Percentiles rank a stretch among this genome's conserved stretches.
Conservation (phyloP, 2,888 invertebrate genomes). For the Thera britannica region DNA sequence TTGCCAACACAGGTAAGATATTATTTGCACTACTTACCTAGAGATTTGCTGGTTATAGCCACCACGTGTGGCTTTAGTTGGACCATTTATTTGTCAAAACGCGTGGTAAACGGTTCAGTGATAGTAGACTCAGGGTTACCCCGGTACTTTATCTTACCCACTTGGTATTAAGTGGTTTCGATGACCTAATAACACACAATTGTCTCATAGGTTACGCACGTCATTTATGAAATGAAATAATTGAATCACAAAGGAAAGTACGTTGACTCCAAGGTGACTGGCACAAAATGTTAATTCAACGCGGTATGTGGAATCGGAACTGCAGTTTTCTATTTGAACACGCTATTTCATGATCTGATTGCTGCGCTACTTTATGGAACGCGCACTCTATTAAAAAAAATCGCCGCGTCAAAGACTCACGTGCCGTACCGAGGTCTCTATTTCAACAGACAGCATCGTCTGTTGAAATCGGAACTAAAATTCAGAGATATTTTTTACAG, state of each 20-base stretch:
- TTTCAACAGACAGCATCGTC: background rate
- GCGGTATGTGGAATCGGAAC: conserved; percentile 44
- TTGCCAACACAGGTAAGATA: conserved; percentile 88
- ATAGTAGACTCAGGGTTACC: too few species aligned
- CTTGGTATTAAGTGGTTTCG: too few species aligned
- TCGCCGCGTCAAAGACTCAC: background rate
- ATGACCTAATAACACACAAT: too few species aligned
- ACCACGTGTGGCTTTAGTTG: too few species aligned
- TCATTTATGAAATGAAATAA: too few species aligned
- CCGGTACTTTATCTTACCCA: too few species aligned
- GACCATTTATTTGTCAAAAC: too few species aligned
- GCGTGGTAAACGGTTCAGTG: too few species aligned
- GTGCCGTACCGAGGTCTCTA: background rate
- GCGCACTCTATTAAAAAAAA: conserved; percentile 14
- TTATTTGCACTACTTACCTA: too few species aligned
- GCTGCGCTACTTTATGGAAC: conserved; percentile 45
- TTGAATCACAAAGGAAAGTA: conserved; percentile 9
- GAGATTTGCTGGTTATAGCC: too few species aligned
- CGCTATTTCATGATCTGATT: conserved; percentile 69
- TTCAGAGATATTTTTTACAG: too few species aligned
- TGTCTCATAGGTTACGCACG: too few species aligned
- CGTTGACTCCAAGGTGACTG: conserved; percentile 12
- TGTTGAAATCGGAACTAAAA: background rate
- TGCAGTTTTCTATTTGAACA: conserved; percentile 59
- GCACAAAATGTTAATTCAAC: conserved; percentile 31